A percentile compares a stretch with the other conserved stretches of the same genome.
Conservation (phyloP, 2,888 invertebrate species). For the Epistrophe eligans region DNA sequence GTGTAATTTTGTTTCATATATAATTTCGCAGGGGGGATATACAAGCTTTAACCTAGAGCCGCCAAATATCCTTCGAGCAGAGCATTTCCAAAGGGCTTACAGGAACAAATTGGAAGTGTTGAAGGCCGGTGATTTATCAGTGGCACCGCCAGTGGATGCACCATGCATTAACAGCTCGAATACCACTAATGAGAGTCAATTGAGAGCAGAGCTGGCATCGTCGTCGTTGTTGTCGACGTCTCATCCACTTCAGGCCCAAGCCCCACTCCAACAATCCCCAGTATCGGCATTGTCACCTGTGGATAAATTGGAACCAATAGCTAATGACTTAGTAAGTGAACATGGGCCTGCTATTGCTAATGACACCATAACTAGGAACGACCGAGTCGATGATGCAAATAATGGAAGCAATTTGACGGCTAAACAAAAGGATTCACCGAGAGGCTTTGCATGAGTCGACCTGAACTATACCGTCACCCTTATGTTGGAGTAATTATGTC, state of each 20-base stretch:
- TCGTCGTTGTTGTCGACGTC: conserved; percentile 1
- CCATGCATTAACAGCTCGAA: conserved; percentile 79
- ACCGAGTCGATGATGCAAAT: conserved; percentile 48
- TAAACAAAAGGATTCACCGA: conserved; percentile 54
- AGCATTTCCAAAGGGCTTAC: conserved; percentile 77
- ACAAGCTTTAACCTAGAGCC: conserved; percentile 65
- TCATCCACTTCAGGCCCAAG: not conserved
- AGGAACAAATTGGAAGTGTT: conserved; percentile 77
- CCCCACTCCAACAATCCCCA: not conserved
- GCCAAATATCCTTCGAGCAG: conserved; percentile 76
- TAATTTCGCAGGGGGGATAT: conserved; percentile 70
- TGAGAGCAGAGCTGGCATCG: conserved; percentile 26
- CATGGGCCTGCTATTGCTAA: conserved; percentile 27
- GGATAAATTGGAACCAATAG: conserved; percentile 3
- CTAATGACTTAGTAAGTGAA: conserved; percentile 31
- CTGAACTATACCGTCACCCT: not conserved
- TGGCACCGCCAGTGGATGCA: conserved; percentile 76
- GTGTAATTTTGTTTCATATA: conserved; percentile 52
- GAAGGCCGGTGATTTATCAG: conserved; percentile 77
- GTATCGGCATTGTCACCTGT: conserved; percentile 10
- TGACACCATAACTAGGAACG: conserved; percentile 35
- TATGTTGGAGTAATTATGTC: conserved; percentile 50
- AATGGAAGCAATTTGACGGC: conserved; percentile 51
- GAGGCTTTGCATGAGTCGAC: conserved; percentile 18
- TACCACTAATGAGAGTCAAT: conserved; percentile 47